Percentiles rank a stretch among this genome's conserved stretches.
Evolutionary conservation across 2,888 invertebrate genomes (phyloP).

Genomic region (Megamerina dolium): DNA sequence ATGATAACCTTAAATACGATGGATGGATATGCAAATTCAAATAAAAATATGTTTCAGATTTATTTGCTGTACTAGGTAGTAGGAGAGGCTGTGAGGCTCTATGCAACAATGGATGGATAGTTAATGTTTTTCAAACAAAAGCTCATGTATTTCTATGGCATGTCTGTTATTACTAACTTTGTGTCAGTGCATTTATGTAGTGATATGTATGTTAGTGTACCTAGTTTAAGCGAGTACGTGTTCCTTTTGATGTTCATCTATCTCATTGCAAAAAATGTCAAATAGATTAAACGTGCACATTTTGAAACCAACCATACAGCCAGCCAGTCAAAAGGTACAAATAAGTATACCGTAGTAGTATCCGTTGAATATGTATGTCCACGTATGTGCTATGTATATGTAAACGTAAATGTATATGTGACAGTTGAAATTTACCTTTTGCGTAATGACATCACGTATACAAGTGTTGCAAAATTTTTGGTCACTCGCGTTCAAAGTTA

Average conservation of each 20-base stretch:
- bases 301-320: conserved; percentile 12
- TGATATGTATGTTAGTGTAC: neutral
- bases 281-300: conserved; percentile 41
- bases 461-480: conserved; percentile 9
- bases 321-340: neutral
- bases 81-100: no score
- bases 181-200: no score
- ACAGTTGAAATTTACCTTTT: conserved; percentile 40
- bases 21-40: no score
- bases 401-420: conserved; percentile 24
- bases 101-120: no score
- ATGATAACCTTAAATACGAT: no score
- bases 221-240: neutral
- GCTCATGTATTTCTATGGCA: no score
- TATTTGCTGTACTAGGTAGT: no score
- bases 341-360: neutral
- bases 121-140: no score
- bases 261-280: conserved; percentile 30
- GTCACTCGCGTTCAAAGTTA: no score
- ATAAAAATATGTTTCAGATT: no score
- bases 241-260: neutral
- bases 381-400: conserved; percentile 5
- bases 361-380: no score
- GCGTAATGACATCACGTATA: conserved; percentile 39
- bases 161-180: no score